Conservation (phyloP, 2,888 invertebrate genomes). For the Rotaria sp. region DNA sequence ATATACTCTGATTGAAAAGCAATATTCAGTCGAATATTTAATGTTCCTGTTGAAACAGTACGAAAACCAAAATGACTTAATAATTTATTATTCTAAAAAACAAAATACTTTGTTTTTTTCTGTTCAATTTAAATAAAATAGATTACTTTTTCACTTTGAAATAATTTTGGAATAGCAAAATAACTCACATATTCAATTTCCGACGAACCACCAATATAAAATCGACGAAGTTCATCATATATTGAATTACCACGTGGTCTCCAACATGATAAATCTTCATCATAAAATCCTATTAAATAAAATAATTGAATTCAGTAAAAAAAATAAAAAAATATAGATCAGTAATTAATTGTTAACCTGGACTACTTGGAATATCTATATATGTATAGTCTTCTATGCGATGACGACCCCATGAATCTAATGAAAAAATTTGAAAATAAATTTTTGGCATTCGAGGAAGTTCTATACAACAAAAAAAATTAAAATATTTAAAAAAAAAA, state of each 20-base stretch:
- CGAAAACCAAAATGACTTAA: conserved; percentile 38
- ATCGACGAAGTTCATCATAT: conserved; percentile 37
- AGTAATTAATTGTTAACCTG: background rate
- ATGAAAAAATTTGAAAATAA: conserved; percentile 36
- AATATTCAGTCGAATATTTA: conserved; percentile 32
- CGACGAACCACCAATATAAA: conserved; percentile 38
- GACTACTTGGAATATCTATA: conserved; percentile 28
- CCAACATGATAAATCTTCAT: conserved; percentile 35
- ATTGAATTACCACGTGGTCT: conserved; percentile 35
- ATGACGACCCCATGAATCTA: conserved; percentile 37
- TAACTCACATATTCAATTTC: conserved; percentile 38
- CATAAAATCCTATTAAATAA: background rate
- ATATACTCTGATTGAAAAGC: conserved; percentile 39
- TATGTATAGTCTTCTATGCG: conserved; percentile 38
- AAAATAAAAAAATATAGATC: too few species aligned
- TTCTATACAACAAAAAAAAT: background rate
- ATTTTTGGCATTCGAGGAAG: conserved; percentile 38
- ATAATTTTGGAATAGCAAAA: conserved; percentile 32
- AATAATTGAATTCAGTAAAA: background rate
- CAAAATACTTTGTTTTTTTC: background rate
- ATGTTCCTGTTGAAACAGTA: conserved; percentile 35
- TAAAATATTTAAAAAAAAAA: background rate
- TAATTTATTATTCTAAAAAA: background rate
- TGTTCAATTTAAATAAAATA: background rate
- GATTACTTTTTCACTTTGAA: background rate